A percentile compares a stretch with the other conserved stretches of the same genome.
These are phyloP conservation scores for Tetrax tetrax DNA, from an alignment of 2,113 vertebrate genomes.

Conservation along the genomic window DNA sequence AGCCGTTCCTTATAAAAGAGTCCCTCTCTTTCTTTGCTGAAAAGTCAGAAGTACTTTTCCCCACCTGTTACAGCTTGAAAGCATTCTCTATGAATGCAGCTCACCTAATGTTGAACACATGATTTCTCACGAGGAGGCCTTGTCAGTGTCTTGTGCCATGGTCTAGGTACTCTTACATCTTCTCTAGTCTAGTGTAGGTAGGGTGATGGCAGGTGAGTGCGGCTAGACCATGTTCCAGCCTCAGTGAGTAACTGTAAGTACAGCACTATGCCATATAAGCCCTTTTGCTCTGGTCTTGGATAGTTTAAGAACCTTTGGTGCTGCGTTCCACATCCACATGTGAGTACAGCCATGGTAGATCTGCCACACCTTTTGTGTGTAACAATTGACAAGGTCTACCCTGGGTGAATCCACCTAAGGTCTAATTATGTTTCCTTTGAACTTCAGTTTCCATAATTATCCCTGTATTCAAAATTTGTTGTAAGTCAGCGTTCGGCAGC, in stretches of 20 bases:
- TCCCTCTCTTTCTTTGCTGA: neutral
- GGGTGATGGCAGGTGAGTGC: neutral
- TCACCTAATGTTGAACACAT: neutral
- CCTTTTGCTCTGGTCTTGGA: neutral
- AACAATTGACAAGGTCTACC: neutral
- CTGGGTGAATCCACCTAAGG: neutral
- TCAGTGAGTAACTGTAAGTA: neutral
- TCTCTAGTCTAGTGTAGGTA: neutral
- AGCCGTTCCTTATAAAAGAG: neutral
- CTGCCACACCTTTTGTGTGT: neutral
- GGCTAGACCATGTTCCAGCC: neutral
- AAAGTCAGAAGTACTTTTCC: neutral
- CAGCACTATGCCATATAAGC: fast-evolving
- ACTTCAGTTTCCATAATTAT: neutral
- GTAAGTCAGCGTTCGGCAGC: neutral
- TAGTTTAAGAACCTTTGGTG: neutral
- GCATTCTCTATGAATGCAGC: neutral
- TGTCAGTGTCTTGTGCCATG: neutral
- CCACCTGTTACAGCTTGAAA: neutral
- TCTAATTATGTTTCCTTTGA: neutral
- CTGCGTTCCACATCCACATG: fast-evolving
- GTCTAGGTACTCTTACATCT: neutral
- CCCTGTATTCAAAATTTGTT: neutral
- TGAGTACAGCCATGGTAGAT: neutral
- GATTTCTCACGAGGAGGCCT: neutral